Evolutionary conservation across 2,113 vertebrate species (phyloP), one percentile per base, ranked within the genome.

Genomic region (Tachycineta bicolor): DNA sequence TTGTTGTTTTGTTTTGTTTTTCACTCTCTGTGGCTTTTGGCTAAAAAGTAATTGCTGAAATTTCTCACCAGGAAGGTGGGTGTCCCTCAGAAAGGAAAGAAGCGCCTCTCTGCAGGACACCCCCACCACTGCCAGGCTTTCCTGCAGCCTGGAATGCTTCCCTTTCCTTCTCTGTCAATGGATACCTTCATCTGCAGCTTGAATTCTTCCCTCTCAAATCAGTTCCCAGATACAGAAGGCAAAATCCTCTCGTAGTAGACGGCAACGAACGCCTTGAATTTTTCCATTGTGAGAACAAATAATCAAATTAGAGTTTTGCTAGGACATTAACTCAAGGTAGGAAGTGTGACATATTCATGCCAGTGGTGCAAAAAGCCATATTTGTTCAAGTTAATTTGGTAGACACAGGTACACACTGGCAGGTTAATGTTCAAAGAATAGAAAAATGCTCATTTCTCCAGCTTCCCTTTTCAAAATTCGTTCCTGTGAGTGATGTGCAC

Each of bases 181-280:
- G 29, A 10, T 31, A 55, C 29, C 89, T 94, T 41, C 9, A 1
- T 56, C 44, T 84, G 25, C 44, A 82, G 63, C 23, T 25, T 5
- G 2, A 56, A 41, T 65, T 76, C 49, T 19, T 47, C 23, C n/a
- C 39, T 70, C 79, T 83, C 12, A 33, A 68, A 67, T 23, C 39
- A 46, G 39, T 59, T 75, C 41, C 50, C 37, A 83, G 23, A 14
- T 6, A 24, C 1, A 33, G 25, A 62, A 91, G 53, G n/a, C 26
- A 58, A 91, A 53, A 29, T 41, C 41, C 10, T 79, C 41, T 33
- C 21, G 16, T 37, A 60, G 44, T 19, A 41, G 5, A 24, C 4
- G 25, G 25, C 44, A 82, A 49, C 1, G 1, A 53, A 60, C 5
- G 0, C 9, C 28, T 47, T 25, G 39, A 39, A 0, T 16, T 23